Evolutionary conservation across 1,140 invertebrate species (phyloP).

Genomic region (Liolophura sinensis): DNA sequence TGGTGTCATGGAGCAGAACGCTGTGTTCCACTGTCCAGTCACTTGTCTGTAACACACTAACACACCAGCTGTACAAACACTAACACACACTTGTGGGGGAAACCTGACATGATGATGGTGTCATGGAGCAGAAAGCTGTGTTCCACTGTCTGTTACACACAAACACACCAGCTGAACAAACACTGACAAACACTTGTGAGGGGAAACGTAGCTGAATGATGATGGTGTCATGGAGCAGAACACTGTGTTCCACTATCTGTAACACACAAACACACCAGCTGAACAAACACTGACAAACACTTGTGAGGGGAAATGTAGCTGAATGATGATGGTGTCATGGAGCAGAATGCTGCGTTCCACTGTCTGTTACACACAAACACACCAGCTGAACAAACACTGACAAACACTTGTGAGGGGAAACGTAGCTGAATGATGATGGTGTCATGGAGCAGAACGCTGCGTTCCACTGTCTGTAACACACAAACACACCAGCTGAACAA

Average conservation of each 20-base stretch:
- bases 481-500: constrained; percentile 5
- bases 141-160: constrained; percentile 24
- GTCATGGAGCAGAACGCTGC: constrained; percentile 41
- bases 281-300: constrained; percentile 3
- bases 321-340: constrained; percentile 49
- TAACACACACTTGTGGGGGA: constrained; percentile 23
- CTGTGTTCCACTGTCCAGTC: constrained; percentile 49
- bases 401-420: constrained; percentile 44
- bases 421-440: constrained; percentile 51
- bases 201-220: constrained; percentile 55
- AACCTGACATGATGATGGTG: constrained; percentile 50
- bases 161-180: neutral
- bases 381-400: too few relatives aligned
- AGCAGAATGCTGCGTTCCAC: constrained; percentile 43
- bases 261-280: constrained; percentile 9
- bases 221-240: constrained; percentile 40
- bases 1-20: constrained; percentile 36
- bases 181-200: constrained; percentile 28
- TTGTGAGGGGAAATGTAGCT: constrained; percentile 43
- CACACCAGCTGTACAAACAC: too few relatives aligned
- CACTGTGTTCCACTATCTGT: constrained; percentile 43
- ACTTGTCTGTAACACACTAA: neutral
- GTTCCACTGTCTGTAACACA: constrained; percentile 37
- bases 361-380: constrained; percentile 8
- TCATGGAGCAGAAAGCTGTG: constrained; percentile 43